A percentile compares a stretch with the other conserved stretches of the same genome.
phyloP scores from a whole-genome alignment of 1,140 invertebrate species.

The Pseudomyrmex flavicornis region DNA sequence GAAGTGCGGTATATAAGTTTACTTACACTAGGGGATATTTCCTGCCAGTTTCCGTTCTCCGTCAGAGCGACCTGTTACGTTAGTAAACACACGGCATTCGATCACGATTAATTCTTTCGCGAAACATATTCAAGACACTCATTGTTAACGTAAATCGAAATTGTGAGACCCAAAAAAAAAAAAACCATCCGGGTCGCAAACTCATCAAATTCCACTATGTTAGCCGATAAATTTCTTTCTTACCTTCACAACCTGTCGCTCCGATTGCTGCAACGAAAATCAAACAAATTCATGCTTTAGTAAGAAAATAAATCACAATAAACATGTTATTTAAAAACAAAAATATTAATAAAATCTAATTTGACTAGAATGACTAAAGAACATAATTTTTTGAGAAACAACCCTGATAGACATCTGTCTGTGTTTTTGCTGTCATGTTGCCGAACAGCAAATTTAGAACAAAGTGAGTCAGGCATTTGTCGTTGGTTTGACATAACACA shows the following conservation, averaged over 20 bases:
- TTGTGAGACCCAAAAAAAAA: no score
- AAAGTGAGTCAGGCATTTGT: no score
- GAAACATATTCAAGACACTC: slow-evolving; percentile 21
- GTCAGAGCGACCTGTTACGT: slow-evolving; percentile 85
- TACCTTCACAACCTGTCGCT: slow-evolving; percentile 85
- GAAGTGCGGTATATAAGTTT: background rate
- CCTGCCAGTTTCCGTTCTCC: slow-evolving; percentile 85
- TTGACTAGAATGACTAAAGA: no score
- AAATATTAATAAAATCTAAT: no score
- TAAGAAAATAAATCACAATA: slow-evolving; percentile 15
- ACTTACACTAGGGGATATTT: slow-evolving; percentile 84
- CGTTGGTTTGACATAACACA: no score
- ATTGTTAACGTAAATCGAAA: slow-evolving; percentile 14
- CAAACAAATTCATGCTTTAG: slow-evolving; percentile 77
- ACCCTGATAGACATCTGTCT: no score
- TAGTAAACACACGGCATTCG: slow-evolving; percentile 81
- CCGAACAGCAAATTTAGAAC: no score
- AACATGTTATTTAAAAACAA: background rate
- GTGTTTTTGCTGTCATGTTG: no score
- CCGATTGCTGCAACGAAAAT: slow-evolving; percentile 81
- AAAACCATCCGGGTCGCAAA: background rate
- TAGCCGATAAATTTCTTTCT: slow-evolving; percentile 57
- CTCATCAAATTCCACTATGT: background rate
- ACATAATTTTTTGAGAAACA: background rate
- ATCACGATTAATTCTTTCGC: slow-evolving; percentile 62